These are phyloP conservation scores for Aphyosemion australe DNA, from an alignment of 2,113 vertebrate species.

Conservation along the genomic window DNA sequence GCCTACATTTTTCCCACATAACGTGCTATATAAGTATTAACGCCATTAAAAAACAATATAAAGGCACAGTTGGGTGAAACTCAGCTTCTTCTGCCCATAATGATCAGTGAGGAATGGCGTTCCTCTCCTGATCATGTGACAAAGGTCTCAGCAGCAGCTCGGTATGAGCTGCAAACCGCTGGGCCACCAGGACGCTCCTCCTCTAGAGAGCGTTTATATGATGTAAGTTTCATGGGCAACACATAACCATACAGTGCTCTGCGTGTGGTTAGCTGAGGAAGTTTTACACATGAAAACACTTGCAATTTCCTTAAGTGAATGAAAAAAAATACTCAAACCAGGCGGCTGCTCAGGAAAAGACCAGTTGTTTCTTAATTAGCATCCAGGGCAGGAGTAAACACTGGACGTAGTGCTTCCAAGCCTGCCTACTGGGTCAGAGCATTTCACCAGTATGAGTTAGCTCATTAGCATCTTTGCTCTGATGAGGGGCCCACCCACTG, in stretches of 20 bases:
- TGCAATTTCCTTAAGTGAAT: constrained; percentile 61
- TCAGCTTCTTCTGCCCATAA: constrained; percentile 1
- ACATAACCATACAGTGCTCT: constrained; percentile 43
- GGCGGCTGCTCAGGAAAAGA: constrained; percentile 63
- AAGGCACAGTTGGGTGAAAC: constrained; percentile 14
- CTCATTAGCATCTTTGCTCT: constrained; percentile 70
- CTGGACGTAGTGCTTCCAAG: constrained; percentile 64
- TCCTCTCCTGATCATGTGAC: constrained; percentile 16
- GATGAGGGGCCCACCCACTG: constrained; percentile 75
- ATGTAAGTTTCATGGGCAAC: constrained; percentile 27
- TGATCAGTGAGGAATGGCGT: constrained; percentile 1
- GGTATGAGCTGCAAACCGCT: constrained; percentile 37
- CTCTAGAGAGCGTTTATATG: constrained; percentile 28
- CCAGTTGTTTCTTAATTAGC: constrained; percentile 66
- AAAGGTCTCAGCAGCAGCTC: constrained; percentile 32
- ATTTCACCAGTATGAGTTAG: constrained; percentile 58
- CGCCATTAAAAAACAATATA: constrained; percentile 28
- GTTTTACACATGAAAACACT: constrained; percentile 67
- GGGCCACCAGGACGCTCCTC: constrained; percentile 51
- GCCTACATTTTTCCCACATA: constrained; percentile 48
- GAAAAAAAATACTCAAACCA: constrained; percentile 62
- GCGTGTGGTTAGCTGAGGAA: constrained; percentile 58
- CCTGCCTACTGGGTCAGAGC: constrained; percentile 45
- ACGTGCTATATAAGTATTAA: constrained; percentile 33
- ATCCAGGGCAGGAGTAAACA: constrained; percentile 64